These are phyloP conservation scores for Melanotaenia duboulayi DNA, from an alignment of 2,113 vertebrate genomes.

Conservation along the genomic window DNA sequence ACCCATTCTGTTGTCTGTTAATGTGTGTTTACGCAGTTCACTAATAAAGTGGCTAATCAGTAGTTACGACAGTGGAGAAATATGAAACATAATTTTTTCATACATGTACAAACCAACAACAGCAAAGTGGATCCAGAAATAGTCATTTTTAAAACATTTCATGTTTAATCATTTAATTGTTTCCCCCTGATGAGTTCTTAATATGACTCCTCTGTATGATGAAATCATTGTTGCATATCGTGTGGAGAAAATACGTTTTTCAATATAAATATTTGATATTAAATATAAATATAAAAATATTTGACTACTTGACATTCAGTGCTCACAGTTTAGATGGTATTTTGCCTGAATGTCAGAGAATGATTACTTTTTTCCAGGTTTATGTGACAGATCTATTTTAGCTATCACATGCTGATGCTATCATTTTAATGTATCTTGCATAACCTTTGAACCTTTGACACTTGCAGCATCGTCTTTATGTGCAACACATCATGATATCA, in stretches of 20 bases:
- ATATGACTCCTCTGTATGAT: conserved; percentile 13
- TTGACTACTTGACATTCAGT: too few relatives aligned
- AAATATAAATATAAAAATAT: too few relatives aligned
- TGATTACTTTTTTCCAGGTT: too few relatives aligned
- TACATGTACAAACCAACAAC: neutral
- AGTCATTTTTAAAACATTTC: too few relatives aligned
- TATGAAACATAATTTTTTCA: conserved; percentile 24
- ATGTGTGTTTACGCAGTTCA: conserved; percentile 17
- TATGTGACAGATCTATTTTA: too few relatives aligned
- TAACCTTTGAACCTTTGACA: neutral
- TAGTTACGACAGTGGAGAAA: conserved; percentile 13
- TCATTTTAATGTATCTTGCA: neutral
- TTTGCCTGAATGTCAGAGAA: too few relatives aligned
- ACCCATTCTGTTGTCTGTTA: conserved; percentile 8
- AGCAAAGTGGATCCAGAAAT: too few relatives aligned
- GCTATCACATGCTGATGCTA: too few relatives aligned
- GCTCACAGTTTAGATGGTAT: too few relatives aligned
- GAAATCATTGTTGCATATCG: neutral
- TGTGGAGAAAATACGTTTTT: too few relatives aligned
- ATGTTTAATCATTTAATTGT: neutral
- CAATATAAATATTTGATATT: too few relatives aligned
- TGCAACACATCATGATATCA: too few relatives aligned
- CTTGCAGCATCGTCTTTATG: neutral
- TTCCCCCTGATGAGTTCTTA: conserved; percentile 18
- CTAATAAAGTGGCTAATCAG: conserved; percentile 2